Base-by-base conservation (phyloP, 2,888 invertebrate species). In the Ptychoptera albimana region DNA sequence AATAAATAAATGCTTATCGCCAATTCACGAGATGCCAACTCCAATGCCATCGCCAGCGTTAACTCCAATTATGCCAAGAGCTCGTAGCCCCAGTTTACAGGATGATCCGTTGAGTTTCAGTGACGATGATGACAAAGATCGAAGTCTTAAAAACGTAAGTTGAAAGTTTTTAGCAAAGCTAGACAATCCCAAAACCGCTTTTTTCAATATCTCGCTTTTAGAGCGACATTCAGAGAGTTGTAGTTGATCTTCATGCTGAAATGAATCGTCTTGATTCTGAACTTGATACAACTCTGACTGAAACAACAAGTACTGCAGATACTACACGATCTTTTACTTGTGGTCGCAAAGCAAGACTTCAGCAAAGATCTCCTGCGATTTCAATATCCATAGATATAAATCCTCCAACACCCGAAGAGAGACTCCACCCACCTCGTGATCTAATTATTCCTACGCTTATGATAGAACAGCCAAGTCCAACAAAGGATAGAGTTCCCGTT, bases 1-100 rank as follows among this genome's bases (percentile, higher is more conserved):
- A 47, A 78, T 79, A 54, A 80, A 77, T 58, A 81, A 81, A 64
- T 84, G 83, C 67, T 72, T 85, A 51, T 83, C 83, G 42, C 84
- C 84, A 1, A 85, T 85, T 51, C 69, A 79, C 51, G 83, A 83
- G 62, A 70, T 83, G 52, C 83, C 83, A 3, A 82, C 82, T 5
- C 81, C 81, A 6, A 69, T 79, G 43, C 81, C 80, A 11, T 77
- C 78, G 11, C 81, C 80, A 4, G 69, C 79, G 12, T 71, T 80
- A 11, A 80, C 81, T 1, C 82, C 82, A 1, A 66, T 80, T 14
- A 70, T 74, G 70, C 62, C 66, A 15, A 57, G 72, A 50, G 55
- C 54, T 15, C 56, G 53, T 32, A 58, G 56, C 50, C 57, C 57
- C 8, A 55, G 54, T 37, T 52, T 55, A 44, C 56, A 56, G 39